phyloP scores from a whole-genome alignment of 2,888 invertebrate genomes.

The Habroteleia sp. region DNA sequence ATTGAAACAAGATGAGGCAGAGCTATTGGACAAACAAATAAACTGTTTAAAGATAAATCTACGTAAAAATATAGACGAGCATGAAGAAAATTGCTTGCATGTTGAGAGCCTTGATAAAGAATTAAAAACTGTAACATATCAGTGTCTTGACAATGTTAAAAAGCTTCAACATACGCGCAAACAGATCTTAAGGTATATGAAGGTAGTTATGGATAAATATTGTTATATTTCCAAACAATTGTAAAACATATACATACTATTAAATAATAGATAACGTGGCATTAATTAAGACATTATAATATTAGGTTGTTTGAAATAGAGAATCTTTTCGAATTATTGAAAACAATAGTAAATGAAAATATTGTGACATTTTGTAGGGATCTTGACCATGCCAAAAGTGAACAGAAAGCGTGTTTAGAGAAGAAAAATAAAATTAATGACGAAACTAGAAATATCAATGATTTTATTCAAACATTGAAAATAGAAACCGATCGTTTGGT shows the following conservation, averaged over 20 bases:
- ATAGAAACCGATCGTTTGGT: constrained; percentile 35
- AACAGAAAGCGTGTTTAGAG: constrained; percentile 7
- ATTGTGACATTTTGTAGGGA: constrained; percentile 13
- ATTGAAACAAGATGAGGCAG: neutral
- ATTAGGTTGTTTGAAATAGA: no score
- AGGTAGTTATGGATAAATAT: no score
- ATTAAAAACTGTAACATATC: constrained; percentile 7
- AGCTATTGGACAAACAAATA: constrained; percentile 6
- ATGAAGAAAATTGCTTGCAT: constrained; percentile 2
- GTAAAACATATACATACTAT: no score
- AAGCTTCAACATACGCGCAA: neutral
- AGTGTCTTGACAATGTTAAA: no score
- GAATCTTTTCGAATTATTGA: neutral
- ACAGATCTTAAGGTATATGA: no score
- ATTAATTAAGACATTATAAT: no score
- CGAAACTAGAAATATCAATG: constrained; percentile 9
- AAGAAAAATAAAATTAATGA: constrained; percentile 12
- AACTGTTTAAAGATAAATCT: neutral
- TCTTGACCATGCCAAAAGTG: constrained; percentile 3
- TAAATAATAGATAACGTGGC: no score
- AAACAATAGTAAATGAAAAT: neutral
- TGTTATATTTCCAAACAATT: no score
- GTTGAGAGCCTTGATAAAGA: constrained; percentile 7
- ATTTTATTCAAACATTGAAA: constrained; percentile 7
- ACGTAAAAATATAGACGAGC: neutral